Percentiles rank a stretch among this genome's conserved stretches.
Evolutionary conservation across 1,140 invertebrate species (phyloP).

Genomic region (Batillaria attramentaria): DNA sequence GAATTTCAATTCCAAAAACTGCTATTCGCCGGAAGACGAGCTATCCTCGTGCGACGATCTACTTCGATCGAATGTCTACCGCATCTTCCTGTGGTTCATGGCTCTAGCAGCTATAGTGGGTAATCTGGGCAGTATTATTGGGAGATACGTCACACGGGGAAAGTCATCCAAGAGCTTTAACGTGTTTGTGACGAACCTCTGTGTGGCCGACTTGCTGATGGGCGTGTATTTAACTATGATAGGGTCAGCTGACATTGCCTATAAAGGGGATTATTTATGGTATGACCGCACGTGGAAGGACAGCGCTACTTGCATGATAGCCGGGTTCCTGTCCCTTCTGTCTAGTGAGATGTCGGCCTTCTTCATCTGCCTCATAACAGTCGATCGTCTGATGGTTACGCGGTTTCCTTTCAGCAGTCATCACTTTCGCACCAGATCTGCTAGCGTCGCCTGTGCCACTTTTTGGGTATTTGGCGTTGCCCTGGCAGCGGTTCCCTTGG

Average conservation of each 20-base stretch:
- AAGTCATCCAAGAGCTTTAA: neutral
- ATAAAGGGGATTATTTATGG: slow-evolving; percentile 47
- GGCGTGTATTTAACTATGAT: slow-evolving; percentile 58
- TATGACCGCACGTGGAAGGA: slow-evolving; percentile 47
- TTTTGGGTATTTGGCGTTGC: slow-evolving; percentile 36
- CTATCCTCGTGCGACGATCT: slow-evolving; percentile 19
- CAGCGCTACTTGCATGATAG: slow-evolving; percentile 44
- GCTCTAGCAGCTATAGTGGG: slow-evolving; percentile 45
- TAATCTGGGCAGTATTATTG: slow-evolving; percentile 42
- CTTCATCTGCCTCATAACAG: slow-evolving; percentile 50
- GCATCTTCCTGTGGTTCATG: slow-evolving; percentile 39
- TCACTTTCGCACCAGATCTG: slow-evolving; percentile 20
- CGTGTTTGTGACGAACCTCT: slow-evolving; percentile 40
- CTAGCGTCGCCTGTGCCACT: neutral
- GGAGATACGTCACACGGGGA: slow-evolving; percentile 10
- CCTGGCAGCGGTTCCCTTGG: slow-evolving; percentile 27
- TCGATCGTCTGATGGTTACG: slow-evolving; percentile 48
- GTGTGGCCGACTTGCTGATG: slow-evolving; percentile 57
- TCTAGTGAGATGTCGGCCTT: slow-evolving; percentile 52
- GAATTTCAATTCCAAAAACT: neutral
- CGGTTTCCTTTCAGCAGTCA: slow-evolving; percentile 48
- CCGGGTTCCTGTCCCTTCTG: slow-evolving; percentile 54
- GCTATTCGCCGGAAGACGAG: neutral
- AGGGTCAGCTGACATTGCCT: slow-evolving; percentile 47
- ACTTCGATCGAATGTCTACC: slow-evolving; percentile 5